A percentile compares a stretch with the other conserved stretches of the same genome.
These are phyloP conservation scores for Tryphoninae sp. DNA, from an alignment of 2,888 invertebrate genomes.

Conservation along the genomic window DNA sequence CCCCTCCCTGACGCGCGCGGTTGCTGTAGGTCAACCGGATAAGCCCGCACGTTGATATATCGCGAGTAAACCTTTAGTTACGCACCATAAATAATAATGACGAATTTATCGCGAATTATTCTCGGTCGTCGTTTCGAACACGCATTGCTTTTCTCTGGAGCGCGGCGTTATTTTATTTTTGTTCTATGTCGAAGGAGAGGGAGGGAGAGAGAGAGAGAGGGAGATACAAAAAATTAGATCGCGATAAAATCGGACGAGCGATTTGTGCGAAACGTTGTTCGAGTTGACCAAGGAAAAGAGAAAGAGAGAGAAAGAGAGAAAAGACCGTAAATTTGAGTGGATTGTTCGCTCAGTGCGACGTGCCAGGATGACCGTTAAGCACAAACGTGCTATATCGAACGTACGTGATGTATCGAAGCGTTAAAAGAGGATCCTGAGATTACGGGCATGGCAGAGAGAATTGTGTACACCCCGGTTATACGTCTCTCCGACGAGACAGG, in stretches of 20 bases:
- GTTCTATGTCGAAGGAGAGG: neutral
- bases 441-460: conserved; percentile 43
- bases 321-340: conserved; percentile 63
- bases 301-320: conserved; percentile 35
- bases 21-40: conserved; percentile 46
- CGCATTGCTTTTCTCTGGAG: neutral
- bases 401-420: conserved; percentile 66
- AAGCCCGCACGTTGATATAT: conserved; percentile 47
- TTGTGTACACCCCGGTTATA: conserved; percentile 44
- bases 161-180: conserved; percentile 23
- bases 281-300: conserved; percentile 44
- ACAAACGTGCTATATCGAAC: conserved; percentile 59
- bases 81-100: conserved; percentile 54
- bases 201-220: neutral
- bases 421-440: conserved; percentile 63
- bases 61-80: conserved; percentile 43
- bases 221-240: conserved; percentile 9
- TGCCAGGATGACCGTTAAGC: conserved; percentile 62
- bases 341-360: conserved; percentile 58
- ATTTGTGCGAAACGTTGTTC: conserved; percentile 33
- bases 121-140: neutral
- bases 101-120: conserved; percentile 47
- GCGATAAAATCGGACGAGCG: conserved; percentile 28
- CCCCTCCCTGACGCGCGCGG: neutral
- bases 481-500: conserved; percentile 45